Evolutionary conservation across 1,140 invertebrate species (phyloP), one percentile per base, ranked within the genome.

Genomic region (Luehdorfia chinensis): DNA sequence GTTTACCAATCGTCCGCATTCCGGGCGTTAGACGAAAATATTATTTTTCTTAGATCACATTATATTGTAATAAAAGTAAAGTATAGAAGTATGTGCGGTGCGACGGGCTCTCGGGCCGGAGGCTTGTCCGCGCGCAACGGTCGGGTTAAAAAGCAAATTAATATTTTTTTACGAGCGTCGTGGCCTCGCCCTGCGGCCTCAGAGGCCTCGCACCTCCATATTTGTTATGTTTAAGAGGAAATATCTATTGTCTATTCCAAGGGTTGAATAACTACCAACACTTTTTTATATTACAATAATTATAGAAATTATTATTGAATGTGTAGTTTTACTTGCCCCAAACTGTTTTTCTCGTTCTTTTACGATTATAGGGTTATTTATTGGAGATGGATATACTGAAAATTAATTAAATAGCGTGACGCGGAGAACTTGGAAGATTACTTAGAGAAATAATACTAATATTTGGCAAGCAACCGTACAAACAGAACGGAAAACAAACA

Each of bases 201-300:
- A 31, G 23, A 46, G 49, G 50, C 50, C 58, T 34, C 64, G 33
- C 16, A 56, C 33, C 47, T 19, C 43, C 74, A 57, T 78, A 73
- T 80, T 85, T 85, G 81, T 85, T 85, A 83, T 85, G 81, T 85
- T 85, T 83, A 85, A 85, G 81, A 85, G 66, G 78, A 84, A 84
- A 80, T 85, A 85, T 83, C 78, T 85, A 85, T 75, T 83, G 75
- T 79, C 78, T 83, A 81, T 81, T 86, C 76, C 81, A 76, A 83
- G 71, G 79, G 78, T 83, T 84, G 74, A 80, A 80, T 83, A 83
- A 81, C 77, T 81, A 85, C 75, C 79, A 69, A 85, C 79, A 86
- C 81, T 86, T 86, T 85, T 86, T 86, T 86, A 86, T 84, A 84
- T 86, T 85, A 85, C 77, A 81, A 85, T 85, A 84, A 85, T 84